Evolutionary conservation across 2,797 vertebrate species (phyloP).

Genomic region (Buceros bicornis): DNA sequence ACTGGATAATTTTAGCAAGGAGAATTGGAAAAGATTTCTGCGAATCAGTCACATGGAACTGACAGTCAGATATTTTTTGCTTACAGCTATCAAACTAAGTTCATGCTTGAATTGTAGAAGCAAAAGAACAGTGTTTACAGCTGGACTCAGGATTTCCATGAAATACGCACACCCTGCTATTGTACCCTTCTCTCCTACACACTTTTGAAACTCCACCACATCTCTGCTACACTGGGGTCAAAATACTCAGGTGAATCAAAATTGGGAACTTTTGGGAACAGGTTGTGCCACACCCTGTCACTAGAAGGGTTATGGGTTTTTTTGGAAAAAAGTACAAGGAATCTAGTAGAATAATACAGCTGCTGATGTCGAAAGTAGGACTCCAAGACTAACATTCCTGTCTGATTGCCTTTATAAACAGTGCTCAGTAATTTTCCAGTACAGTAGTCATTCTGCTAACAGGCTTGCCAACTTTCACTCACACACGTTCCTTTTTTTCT

Average conservation of each 20-base stretch:
- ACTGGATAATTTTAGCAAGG: neutral
- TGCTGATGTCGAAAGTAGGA: slow-evolving; percentile 76
- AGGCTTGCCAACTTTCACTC: slow-evolving; percentile 69
- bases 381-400: slow-evolving; percentile 84
- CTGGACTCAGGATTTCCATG: neutral
- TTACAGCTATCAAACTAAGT: slow-evolving; percentile 28
- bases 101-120: neutral
- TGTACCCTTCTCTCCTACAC: neutral
- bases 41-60: slow-evolving; percentile 15
- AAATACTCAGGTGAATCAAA: slow-evolving; percentile 67
- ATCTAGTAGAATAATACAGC: slow-evolving; percentile 79
- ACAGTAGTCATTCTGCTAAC: slow-evolving; percentile 78
- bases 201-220: neutral
- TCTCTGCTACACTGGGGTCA: neutral
- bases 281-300: slow-evolving; percentile 76
- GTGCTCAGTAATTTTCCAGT: slow-evolving; percentile 81
- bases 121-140: neutral
- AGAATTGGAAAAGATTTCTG: slow-evolving; percentile 27
- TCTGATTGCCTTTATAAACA: slow-evolving; percentile 78
- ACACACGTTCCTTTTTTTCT: slow-evolving; percentile 50
- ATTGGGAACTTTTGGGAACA: slow-evolving; percentile 66
- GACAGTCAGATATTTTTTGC: slow-evolving; percentile 24
- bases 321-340: slow-evolving; percentile 58
- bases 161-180: neutral
- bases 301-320: neutral